phyloP scores from a whole-genome alignment of 2,113 vertebrate genomes.

The Halcyon malimbica region DNA sequence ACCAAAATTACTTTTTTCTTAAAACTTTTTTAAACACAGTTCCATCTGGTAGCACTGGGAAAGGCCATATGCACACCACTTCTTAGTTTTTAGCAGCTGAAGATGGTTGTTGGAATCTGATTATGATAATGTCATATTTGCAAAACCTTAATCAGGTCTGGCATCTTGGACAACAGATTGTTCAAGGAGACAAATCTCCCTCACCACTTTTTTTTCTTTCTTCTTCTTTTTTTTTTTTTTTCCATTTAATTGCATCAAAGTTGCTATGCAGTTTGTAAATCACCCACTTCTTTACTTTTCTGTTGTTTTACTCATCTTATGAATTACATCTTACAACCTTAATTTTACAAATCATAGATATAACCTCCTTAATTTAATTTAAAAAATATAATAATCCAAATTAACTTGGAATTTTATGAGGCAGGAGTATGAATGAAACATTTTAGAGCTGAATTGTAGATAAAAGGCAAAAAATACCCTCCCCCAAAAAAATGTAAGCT shows the following conservation, averaged over 20 bases:
- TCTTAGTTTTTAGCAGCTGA: background rate
- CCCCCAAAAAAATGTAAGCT: background rate
- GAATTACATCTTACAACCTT: background rate
- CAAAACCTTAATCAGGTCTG: background rate
- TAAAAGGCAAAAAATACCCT: background rate
- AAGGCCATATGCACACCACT: background rate
- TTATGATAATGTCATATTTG: background rate
- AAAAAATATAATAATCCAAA: background rate
- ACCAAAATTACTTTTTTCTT: background rate
- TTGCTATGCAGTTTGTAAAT: background rate
- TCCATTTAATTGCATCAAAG: background rate
- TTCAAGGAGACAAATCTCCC: background rate
- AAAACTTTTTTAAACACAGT: background rate
- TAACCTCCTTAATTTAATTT: accelerated
- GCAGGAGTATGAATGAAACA: background rate
- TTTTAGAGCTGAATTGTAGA: background rate
- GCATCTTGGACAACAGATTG: background rate
- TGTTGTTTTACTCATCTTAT: background rate
- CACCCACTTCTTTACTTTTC: background rate
- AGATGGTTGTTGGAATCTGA: background rate
- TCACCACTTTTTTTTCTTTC: background rate
- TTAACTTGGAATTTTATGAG: background rate
- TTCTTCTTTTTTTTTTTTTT: no score
- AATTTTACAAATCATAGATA: background rate
- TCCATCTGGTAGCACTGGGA: background rate